These are phyloP conservation scores for Tachyglossus aculeatus DNA, from an alignment of 2,797 vertebrate species.

Conservation along the genomic window DNA sequence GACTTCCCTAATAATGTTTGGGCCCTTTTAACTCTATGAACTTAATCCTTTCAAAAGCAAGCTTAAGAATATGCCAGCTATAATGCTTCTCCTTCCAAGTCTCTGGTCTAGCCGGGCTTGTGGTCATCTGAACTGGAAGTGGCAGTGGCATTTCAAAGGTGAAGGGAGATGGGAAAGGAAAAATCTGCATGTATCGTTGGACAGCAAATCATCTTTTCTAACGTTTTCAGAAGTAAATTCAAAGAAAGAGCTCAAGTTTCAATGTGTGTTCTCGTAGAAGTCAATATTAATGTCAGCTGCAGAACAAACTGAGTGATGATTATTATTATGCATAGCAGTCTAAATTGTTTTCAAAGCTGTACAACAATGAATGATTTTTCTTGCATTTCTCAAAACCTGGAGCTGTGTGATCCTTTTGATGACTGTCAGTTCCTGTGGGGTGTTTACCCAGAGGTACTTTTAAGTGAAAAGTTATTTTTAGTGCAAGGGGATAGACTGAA, in stretches of 20 bases:
- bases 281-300: conserved; percentile 37
- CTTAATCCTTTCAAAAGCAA: no score
- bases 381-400: conserved; percentile 18
- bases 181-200: neutral
- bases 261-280: conserved; percentile 32
- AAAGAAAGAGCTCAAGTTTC: conserved; percentile 30
- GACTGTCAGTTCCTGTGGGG: conserved; percentile 51
- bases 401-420: conserved; percentile 29
- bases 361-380: conserved; percentile 33
- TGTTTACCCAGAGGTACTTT: conserved; percentile 61
- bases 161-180: no score
- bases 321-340: conserved; percentile 41
- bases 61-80: no score
- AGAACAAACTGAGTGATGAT: conserved; percentile 18
- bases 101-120: no score
- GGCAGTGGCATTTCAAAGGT: no score
- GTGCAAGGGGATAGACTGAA: conserved; percentile 50
- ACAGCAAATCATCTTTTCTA: neutral
- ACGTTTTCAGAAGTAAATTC: neutral
- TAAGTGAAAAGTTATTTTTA: conserved; percentile 58
- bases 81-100: no score
- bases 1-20: no score
- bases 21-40: no score
- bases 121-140: no score
- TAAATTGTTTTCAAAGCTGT: conserved; percentile 11